Base-by-base conservation (phyloP, 2,888 invertebrate species). In the Tetrapedia diversipes region DNA sequence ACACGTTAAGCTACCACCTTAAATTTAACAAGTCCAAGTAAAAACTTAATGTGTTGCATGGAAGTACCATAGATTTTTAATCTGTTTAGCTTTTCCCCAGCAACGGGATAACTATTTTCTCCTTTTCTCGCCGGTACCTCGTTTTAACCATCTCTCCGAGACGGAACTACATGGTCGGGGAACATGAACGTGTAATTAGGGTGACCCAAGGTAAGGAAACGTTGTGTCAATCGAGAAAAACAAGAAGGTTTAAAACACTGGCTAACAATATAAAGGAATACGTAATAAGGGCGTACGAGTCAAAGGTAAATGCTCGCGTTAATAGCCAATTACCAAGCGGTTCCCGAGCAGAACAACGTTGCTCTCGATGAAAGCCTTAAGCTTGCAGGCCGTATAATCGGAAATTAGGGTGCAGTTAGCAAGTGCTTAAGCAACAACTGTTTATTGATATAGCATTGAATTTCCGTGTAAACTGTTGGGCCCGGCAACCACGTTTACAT, bases 401-500 rank as follows among this genome's bases (percentile, higher is more conserved):
- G 51, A 73, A 69, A 73, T 73, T 69, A 51, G 73, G 69, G 61
- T 61, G 61, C 61, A 73, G 61, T 73, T 73, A 61, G 61, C 61
- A 56, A 69, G 61, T 63, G 43, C 70, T 73, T 69, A 69, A 69
- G 61, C 54, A 69, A 68, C 69, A 63, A 61, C 69, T 56, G 69
- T 56, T 73, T 69, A 69, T 73, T 69, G 61, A 56, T 61, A 60
- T 34, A 69, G 54, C 61, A 73, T 63, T 73, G 69, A 61, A 69
- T 69, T 69, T 61, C 69, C 19, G 56, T 10, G 39, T 29, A 49
- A 70, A 39, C 37, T 54, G 69, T 41, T 53, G n/a, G 27, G 11
- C 22, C 8, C 6, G 11, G 34, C 7, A 63, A 63, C 63, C 41
- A 43, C 19, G 2, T 11, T n/a, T 63, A n/a, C n/a, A n/a, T n/a